phyloP scores from a whole-genome alignment of 2,888 invertebrate genomes.

The Barypeithes pellucidus region DNA sequence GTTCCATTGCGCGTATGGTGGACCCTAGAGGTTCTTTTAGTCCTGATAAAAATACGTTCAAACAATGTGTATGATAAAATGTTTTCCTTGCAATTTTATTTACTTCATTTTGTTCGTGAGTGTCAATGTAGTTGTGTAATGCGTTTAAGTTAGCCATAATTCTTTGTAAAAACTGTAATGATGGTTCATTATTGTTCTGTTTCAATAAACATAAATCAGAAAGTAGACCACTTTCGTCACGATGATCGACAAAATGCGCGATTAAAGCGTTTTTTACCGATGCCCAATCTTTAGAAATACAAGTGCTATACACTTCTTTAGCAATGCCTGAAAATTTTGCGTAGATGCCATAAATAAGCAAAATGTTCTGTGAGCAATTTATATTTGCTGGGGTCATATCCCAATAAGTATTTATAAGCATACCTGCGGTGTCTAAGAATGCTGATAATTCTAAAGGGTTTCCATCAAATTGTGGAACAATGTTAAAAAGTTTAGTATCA shows the following conservation, averaged over 20 bases:
- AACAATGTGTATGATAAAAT: background rate
- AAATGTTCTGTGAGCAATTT: conserved; percentile 1
- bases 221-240: conserved; percentile 1
- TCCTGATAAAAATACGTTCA: conserved; percentile 4
- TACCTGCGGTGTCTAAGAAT: conserved; percentile 4
- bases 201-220: conserved; percentile 5
- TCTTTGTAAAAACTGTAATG: background rate
- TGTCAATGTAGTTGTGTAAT: background rate
- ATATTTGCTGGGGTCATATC: background rate
- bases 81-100: background rate
- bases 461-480: conserved; percentile 10
- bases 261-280: conserved; percentile 1
- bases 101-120: background rate
- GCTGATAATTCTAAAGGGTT: conserved; percentile 6
- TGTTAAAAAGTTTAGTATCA: background rate
- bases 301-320: background rate
- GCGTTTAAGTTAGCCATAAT: background rate
- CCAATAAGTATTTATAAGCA: background rate
- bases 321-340: background rate
- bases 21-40: background rate
- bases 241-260: background rate
- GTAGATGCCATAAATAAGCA: conserved; percentile 5
- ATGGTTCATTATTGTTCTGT: background rate
- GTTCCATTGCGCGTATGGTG: background rate
- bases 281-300: background rate